Conservation (phyloP, 2,888 invertebrate genomes). For the Drosophila robusta region DNA sequence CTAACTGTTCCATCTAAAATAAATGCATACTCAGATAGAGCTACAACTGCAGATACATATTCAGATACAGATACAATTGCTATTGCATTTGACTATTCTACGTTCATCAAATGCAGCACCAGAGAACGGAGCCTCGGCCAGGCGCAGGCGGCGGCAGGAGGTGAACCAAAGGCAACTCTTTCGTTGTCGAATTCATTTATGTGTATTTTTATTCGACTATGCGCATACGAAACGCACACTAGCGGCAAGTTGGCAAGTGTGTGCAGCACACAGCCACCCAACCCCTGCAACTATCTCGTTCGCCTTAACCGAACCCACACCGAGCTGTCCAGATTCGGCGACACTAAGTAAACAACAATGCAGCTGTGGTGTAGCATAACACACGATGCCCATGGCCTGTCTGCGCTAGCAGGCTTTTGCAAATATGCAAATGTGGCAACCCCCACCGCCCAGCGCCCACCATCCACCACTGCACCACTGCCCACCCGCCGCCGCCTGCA, state of each 20-base stretch:
- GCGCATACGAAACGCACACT: constrained; percentile 42
- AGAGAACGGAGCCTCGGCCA: constrained; percentile 4
- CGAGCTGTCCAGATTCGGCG: constrained; percentile 68
- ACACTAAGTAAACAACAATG: constrained; percentile 75
- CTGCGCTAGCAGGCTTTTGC: constrained; percentile 52
- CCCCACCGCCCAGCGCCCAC: constrained; percentile 8
- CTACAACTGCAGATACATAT: constrained; percentile 16
- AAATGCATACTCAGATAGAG: constrained; percentile 57
- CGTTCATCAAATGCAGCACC: constrained; percentile 64
- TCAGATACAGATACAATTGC: constrained; percentile 24
- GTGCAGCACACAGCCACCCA: too few relatives aligned
- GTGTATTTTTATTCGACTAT: constrained; percentile 66
- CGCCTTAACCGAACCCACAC: constrained; percentile 28
- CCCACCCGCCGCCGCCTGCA: constrained; percentile 7
- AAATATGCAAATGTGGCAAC: constrained; percentile 69
- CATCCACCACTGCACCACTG: too few relatives aligned
- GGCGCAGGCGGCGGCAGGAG: background rate
- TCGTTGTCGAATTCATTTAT: constrained; percentile 67
- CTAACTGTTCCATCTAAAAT: constrained; percentile 58
- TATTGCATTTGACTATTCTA: constrained; percentile 33
- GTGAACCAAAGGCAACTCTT: constrained; percentile 26
- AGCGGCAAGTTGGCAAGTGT: constrained; percentile 37
- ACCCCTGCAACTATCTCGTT: background rate
- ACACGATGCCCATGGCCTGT: constrained; percentile 42
- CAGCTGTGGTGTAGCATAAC: constrained; percentile 70